Base-by-base conservation (phyloP, 2,888 invertebrate species). In the Heliconius erato region DNA sequence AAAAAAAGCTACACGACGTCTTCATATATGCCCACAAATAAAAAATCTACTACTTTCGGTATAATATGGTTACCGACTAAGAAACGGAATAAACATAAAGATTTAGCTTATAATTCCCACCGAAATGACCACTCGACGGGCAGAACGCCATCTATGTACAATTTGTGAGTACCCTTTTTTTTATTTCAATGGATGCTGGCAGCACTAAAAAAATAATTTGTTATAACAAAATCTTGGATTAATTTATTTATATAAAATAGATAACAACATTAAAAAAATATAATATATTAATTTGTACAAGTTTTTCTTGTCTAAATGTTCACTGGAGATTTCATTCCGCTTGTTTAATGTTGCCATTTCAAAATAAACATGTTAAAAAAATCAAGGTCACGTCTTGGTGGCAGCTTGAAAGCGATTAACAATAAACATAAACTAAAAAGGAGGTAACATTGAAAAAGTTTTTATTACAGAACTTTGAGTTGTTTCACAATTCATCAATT, bases 21-120 rank as follows among this genome's bases (percentile, higher is more conserved):
- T 9, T 88, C 91, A 0, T 91, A 89, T 69, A 88, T 84, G 76
- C 86, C 86, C 26, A 89, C 92, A 2, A 93, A 92, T 84, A 90
- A 86, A 35, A 94, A 94, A 86, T 86, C 91, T 0, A 86, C 92
- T 9, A 90, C 90, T 26, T 92, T 95, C 77, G 94, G 94, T 4
- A 91, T 96, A 79, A 90, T 96, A 86, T 96, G 95, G 95, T 82
- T 96, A 84, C 95, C 95, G 3, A 90, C 90, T 4, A 92, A 88
- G 85, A 93, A 90, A 86, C 89, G 89, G 40, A 92, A 93, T 84
- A 94, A 92, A 83, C 79, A 87, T 16, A 95, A 94, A 82, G 94
- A 95, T 80, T 69, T 87, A 26, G 92, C 91, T 14, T 94, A 92
- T 86, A 92, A 91, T 84, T 87, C 94, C 1, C 89, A 92, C 65